A percentile compares a stretch with the other conserved stretches of the same genome.
phyloP scores from a whole-genome alignment of 1,140 invertebrate species.

The Scaptomyza montana region DNA sequence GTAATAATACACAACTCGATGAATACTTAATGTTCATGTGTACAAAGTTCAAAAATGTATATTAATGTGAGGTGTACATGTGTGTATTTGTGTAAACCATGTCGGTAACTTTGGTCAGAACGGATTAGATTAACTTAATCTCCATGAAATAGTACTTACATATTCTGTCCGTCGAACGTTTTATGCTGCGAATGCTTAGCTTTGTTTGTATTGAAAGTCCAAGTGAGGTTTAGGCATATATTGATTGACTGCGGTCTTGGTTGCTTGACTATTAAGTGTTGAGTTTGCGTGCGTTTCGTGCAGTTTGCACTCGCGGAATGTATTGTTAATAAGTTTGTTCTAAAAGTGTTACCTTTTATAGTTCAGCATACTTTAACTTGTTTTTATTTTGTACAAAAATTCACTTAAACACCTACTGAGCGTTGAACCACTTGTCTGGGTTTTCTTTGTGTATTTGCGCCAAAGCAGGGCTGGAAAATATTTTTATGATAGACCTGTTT shows the following conservation, averaged over 20 bases:
- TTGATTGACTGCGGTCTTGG: slow-evolving; percentile 37
- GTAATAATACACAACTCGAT: slow-evolving; percentile 50
- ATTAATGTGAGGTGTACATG: slow-evolving; percentile 7
- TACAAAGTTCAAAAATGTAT: slow-evolving; percentile 69
- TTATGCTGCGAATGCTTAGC: background rate
- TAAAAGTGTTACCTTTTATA: slow-evolving; percentile 10
- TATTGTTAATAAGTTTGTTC: slow-evolving; percentile 6
- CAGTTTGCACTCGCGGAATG: slow-evolving; percentile 33
- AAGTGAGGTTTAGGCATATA: slow-evolving; percentile 1
- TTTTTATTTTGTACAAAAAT: slow-evolving; percentile 3
- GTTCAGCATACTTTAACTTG: slow-evolving; percentile 31
- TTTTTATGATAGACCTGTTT: slow-evolving; percentile 5
- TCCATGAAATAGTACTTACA: slow-evolving; percentile 27
- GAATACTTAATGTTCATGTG: slow-evolving; percentile 61
- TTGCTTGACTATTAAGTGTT: background rate
- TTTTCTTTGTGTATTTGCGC: slow-evolving; percentile 40
- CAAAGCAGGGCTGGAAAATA: slow-evolving; percentile 24
- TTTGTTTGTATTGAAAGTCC: background rate
- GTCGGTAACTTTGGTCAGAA: slow-evolving; percentile 20
- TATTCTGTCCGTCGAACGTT: background rate
- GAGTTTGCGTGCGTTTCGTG: background rate
- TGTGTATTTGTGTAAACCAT: slow-evolving; percentile 20
- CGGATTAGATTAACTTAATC: slow-evolving; percentile 47
- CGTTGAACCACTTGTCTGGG: slow-evolving; percentile 20
- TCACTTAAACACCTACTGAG: background rate